Evolutionary conservation across 2,888 invertebrate species (phyloP).

Genomic region (Druceiella hillmani): DNA sequence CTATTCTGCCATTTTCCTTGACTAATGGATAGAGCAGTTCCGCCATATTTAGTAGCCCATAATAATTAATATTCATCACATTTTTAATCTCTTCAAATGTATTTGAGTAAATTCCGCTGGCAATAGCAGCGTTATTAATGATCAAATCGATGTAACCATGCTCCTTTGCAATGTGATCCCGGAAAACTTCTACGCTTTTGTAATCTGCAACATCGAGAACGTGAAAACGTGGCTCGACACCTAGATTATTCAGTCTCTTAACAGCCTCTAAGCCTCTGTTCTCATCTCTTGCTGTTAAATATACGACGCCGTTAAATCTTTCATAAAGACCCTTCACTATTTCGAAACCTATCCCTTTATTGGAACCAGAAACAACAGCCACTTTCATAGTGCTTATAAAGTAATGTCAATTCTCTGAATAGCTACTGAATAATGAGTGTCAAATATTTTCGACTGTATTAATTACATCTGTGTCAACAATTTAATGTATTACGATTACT

Average conservation of each 20-base stretch:
- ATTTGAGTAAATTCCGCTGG: conserved; percentile 28
- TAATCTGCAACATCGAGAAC: conserved; percentile 54
- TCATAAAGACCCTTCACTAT: conserved; percentile 51
- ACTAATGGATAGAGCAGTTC: conserved; percentile 56
- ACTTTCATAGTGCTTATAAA: no score
- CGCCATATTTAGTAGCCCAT: conserved; percentile 50
- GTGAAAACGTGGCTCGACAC: conserved; percentile 45
- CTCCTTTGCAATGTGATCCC: conserved; percentile 40
- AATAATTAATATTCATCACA: conserved; percentile 56
- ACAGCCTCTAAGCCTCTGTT: conserved; percentile 47
- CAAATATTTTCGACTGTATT: no score
- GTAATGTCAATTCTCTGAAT: no score
- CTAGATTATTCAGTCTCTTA: conserved; percentile 39
- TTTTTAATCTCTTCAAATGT: conserved; percentile 40
- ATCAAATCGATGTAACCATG: conserved; percentile 58
- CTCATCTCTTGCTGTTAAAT: conserved; percentile 53
- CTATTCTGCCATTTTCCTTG: conserved; percentile 55
- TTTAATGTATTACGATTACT: no score
- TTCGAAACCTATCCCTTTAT: conserved; percentile 56
- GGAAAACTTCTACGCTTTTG: conserved; percentile 44
- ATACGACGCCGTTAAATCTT: conserved; percentile 54
- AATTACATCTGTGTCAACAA: no score
- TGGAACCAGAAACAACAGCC: conserved; percentile 47
- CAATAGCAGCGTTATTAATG: conserved; percentile 62
- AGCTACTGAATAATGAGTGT: no score